Evolutionary conservation across 2,888 invertebrate genomes (phyloP).

Genomic region (Pseudeuparius sepicola): DNA sequence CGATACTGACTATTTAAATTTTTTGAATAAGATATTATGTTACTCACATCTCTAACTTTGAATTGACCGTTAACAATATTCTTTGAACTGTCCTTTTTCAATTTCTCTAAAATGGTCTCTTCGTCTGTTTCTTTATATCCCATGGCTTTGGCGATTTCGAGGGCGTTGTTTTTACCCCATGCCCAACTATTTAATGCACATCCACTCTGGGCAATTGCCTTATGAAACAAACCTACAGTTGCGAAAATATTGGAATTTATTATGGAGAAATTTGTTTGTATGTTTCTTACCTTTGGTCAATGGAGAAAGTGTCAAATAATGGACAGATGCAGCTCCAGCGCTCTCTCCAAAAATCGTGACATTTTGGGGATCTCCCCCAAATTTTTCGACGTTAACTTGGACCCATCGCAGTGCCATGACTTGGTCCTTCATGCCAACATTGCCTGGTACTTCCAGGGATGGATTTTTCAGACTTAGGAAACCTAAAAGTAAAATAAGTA

Average conservation of each 20-base stretch:
- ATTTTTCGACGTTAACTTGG: conserved; percentile 40
- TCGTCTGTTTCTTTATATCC: conserved; percentile 30
- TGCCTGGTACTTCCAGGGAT: conserved; percentile 42
- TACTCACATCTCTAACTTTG: conserved; percentile 26
- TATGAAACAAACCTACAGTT: conserved; percentile 31
- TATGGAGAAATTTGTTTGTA: conserved; percentile 4
- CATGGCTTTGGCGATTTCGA: conserved; percentile 25
- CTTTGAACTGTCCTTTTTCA: conserved; percentile 24
- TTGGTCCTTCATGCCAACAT: conserved; percentile 46
- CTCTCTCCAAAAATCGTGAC: conserved; percentile 47
- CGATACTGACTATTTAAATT: background rate
- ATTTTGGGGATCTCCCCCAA: conserved; percentile 44
- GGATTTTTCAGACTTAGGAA: conserved; percentile 43
- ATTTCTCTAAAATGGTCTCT: conserved; percentile 27
- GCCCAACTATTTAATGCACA: conserved; percentile 30
- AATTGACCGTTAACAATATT: conserved; percentile 25
- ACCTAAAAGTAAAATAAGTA: conserved; percentile 35
- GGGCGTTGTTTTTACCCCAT: conserved; percentile 25
- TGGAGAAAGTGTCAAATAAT: conserved; percentile 42
- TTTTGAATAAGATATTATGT: background rate
- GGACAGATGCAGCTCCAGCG: conserved; percentile 43
- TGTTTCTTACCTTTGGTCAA: conserved; percentile 34
- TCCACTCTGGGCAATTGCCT: conserved; percentile 34
- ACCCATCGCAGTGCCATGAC: conserved; percentile 44
- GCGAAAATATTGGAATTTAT: no score